Conservation (phyloP, 1,140 invertebrate genomes). For the Hyposmocoma kahamanoa region DNA sequence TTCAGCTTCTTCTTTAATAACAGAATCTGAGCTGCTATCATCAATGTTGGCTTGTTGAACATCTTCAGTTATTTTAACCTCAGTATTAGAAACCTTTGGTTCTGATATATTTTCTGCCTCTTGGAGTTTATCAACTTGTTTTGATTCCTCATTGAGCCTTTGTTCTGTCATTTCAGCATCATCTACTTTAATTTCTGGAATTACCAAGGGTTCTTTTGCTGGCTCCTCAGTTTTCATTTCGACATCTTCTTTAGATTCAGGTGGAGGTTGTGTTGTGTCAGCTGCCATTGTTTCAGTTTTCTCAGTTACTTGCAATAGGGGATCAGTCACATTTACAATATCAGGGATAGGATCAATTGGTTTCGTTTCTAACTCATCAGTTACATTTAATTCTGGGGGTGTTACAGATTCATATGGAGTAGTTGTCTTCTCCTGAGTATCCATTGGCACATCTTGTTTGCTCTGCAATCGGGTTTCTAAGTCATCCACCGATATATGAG, state of each 20-base stretch:
- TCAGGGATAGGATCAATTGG: conserved; percentile 7
- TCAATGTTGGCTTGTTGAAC: conserved; percentile 22
- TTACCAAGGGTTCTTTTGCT: conserved; percentile 24
- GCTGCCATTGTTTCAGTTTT: background rate
- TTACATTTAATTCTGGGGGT: conserved; percentile 34
- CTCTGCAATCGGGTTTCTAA: conserved; percentile 44
- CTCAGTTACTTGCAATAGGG: background rate
- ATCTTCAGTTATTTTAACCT: conserved; percentile 19
- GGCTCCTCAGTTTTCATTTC: conserved; percentile 38
- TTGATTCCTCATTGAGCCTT: conserved; percentile 35
- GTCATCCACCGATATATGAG: conserved; percentile 54
- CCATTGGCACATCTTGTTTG: conserved; percentile 39
- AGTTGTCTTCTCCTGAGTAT: conserved; percentile 35
- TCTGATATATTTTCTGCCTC: conserved; percentile 10
- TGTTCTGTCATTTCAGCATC: conserved; percentile 60
- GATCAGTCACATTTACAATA: background rate
- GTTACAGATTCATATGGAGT: conserved; percentile 46
- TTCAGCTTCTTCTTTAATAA: conserved; percentile 43
- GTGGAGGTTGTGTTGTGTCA: too few species aligned
- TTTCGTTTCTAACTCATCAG: conserved; percentile 28
- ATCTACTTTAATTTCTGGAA: conserved; percentile 60
- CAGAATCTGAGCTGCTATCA: conserved; percentile 46
- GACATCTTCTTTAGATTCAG: conserved; percentile 32
- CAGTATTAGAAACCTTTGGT: conserved; percentile 15
- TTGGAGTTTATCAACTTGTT: conserved; percentile 9